Percentiles rank a stretch among this genome's conserved stretches.
Evolutionary conservation across 2,113 vertebrate genomes (phyloP).

Genomic region (Meriones unguiculatus): DNA sequence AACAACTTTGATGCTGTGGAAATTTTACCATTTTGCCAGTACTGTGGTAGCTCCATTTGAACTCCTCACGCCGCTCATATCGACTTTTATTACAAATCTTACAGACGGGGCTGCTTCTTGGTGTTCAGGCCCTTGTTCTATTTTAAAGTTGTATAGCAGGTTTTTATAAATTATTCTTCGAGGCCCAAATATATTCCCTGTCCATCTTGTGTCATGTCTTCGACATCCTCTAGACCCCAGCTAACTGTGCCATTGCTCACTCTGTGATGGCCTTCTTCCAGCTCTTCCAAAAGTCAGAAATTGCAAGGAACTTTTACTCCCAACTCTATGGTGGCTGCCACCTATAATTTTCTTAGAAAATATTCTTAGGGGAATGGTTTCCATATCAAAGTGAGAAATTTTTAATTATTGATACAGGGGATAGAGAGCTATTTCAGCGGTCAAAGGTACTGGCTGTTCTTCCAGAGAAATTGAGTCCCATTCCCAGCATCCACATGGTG

Average conservation of each 20-base stretch:
- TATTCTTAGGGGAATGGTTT: constrained; percentile 1
- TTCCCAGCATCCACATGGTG: not conserved
- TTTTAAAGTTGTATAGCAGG: not conserved
- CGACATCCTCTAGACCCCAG: constrained; percentile 97
- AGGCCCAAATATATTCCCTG: constrained; percentile 96
- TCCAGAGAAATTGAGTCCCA: not conserved
- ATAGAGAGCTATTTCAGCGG: not conserved
- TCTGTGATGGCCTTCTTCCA: constrained; percentile 97
- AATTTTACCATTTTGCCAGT: constrained; percentile 95
- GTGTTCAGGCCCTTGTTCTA: not conserved
- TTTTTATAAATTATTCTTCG: constrained; percentile 83
- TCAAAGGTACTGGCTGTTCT: not conserved
- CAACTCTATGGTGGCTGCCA: constrained; percentile 59
- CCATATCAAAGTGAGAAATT: not conserved
- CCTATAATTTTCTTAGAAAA: constrained; percentile 18
- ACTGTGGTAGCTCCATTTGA: constrained; percentile 86
- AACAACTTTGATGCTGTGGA: constrained; percentile 94
- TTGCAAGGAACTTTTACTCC: constrained; percentile 98
- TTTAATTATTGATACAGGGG: not conserved
- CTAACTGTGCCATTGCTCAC: constrained; percentile 96
- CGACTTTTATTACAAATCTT: not conserved
- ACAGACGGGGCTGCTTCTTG: not conserved
- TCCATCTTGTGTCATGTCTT: constrained; percentile 97
- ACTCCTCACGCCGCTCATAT: no score
- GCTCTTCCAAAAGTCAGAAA: constrained; percentile 98